phyloP scores from a whole-genome alignment of 2,888 invertebrate species.

The Tethea ocularis region DNA sequence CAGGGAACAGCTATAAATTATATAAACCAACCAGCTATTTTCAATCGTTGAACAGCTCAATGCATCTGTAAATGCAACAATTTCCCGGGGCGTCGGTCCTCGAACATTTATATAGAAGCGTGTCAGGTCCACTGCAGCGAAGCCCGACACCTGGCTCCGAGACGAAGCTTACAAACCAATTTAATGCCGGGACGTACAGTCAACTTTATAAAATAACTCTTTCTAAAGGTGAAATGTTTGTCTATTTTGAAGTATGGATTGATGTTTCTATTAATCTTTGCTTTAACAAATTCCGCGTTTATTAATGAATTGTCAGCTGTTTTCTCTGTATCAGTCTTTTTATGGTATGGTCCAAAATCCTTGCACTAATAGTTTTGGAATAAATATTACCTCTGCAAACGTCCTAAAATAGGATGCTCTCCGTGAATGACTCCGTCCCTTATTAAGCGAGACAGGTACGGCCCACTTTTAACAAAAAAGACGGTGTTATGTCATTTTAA shows the following conservation, averaged over 20 bases:
- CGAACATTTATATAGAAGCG: constrained; percentile 4
- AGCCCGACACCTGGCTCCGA: not conserved
- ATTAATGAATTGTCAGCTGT: too few species aligned
- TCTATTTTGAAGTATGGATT: not conserved
- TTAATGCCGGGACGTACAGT: not conserved
- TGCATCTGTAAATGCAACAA: not conserved
- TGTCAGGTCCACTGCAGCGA: not conserved
- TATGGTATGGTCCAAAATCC: too few species aligned
- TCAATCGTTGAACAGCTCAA: not conserved
- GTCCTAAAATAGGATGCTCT: too few species aligned
- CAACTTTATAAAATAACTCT: not conserved
- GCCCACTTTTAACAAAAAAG: too few species aligned
- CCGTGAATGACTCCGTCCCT: too few species aligned
- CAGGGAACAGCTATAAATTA: not conserved
- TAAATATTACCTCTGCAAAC: too few species aligned
- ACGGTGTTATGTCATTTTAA: too few species aligned
- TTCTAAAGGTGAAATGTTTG: not conserved
- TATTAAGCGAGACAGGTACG: too few species aligned
- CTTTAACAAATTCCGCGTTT: too few species aligned
- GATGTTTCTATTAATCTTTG: too few species aligned
- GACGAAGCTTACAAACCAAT: constrained; percentile 2
- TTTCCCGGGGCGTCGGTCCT: not conserved
- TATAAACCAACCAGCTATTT: not conserved
- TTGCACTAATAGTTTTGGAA: too few species aligned
- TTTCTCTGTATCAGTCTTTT: too few species aligned